Percentiles rank a stretch among this genome's conserved stretches.
Evolutionary conservation across 2,797 vertebrate species (phyloP).

Genomic region (Anguilla megastoma): DNA sequence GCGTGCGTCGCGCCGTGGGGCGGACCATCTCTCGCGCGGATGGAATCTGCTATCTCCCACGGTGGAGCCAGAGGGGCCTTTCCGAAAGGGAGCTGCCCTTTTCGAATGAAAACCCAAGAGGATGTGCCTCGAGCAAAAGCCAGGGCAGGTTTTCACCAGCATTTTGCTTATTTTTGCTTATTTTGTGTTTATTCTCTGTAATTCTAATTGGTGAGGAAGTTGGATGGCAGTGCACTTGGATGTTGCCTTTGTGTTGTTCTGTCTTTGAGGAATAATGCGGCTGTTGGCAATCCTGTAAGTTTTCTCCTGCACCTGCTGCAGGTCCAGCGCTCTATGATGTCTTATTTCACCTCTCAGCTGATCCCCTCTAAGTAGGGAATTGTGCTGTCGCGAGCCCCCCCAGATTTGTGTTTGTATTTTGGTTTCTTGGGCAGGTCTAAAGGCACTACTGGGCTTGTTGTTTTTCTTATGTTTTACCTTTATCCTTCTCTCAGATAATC

Average conservation of each 20-base stretch:
- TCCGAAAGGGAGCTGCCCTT: constrained; percentile 60
- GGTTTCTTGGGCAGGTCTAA: constrained; percentile 7
- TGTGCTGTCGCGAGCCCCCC: background rate
- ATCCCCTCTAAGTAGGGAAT: background rate
- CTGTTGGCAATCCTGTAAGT: background rate
- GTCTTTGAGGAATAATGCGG: background rate
- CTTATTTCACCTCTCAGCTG: background rate
- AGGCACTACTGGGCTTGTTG: background rate
- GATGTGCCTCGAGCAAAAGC: constrained; percentile 20
- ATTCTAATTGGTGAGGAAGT: background rate
- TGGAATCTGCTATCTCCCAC: constrained; percentile 64
- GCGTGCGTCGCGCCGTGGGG: background rate
- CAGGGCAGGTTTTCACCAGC: constrained; percentile 58
- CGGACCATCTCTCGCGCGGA: constrained; percentile 32
- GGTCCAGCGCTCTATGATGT: background rate
- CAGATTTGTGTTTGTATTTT: constrained; percentile 16
- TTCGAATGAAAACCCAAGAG: constrained; percentile 59
- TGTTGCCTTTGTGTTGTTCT: constrained; percentile 3
- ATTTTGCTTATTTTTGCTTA: constrained; percentile 1
- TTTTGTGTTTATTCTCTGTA: background rate
- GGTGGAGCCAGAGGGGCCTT: constrained; percentile 45
- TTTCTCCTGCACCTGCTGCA: background rate
- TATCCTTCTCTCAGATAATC: background rate
- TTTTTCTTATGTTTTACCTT: background rate
- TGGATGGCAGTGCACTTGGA: background rate